Percentiles rank a stretch among this genome's conserved stretches.
These are phyloP conservation scores for Chironomus tepperi DNA, from an alignment of 1,140 invertebrate genomes.

Conservation along the genomic window DNA sequence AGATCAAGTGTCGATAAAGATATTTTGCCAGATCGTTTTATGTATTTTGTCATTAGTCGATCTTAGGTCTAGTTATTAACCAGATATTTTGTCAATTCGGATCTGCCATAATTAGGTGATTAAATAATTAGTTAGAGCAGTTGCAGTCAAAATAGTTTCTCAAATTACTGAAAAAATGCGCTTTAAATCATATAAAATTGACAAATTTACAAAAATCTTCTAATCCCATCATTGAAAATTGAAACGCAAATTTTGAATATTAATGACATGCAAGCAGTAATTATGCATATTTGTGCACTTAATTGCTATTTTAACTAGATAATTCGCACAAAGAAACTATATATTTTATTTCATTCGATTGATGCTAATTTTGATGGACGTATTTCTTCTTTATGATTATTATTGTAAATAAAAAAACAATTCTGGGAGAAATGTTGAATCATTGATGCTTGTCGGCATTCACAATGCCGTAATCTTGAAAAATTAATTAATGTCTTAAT, in stretches of 20 bases:
- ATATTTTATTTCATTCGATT: neutral
- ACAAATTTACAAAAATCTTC: neutral
- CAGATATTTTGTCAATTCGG: too few relatives aligned
- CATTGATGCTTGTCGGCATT: neutral
- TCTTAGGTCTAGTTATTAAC: too few relatives aligned
- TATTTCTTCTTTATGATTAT: neutral
- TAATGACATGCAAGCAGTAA: conserved; percentile 1
- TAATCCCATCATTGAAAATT: neutral
- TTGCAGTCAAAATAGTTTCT: too few relatives aligned
- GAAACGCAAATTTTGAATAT: neutral
- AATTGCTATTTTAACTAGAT: neutral
- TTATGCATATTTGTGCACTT: neutral
- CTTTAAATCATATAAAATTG: too few relatives aligned
- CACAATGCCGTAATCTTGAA: neutral
- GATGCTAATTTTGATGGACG: conserved; percentile 1
- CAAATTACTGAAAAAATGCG: too few relatives aligned
- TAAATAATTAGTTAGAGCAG: too few relatives aligned
- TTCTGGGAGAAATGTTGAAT: neutral
- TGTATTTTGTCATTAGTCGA: too few relatives aligned
- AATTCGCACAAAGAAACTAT: neutral
- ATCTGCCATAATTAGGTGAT: too few relatives aligned
- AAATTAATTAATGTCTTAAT: conserved; percentile 23
- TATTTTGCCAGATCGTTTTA: too few relatives aligned
- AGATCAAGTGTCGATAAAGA: too few relatives aligned
- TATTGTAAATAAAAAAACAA: conserved; percentile 19